Evolutionary conservation across 2,113 vertebrate species (phyloP), one percentile per base, ranked within the genome.

Genomic region (Antechinus stuartii): DNA sequence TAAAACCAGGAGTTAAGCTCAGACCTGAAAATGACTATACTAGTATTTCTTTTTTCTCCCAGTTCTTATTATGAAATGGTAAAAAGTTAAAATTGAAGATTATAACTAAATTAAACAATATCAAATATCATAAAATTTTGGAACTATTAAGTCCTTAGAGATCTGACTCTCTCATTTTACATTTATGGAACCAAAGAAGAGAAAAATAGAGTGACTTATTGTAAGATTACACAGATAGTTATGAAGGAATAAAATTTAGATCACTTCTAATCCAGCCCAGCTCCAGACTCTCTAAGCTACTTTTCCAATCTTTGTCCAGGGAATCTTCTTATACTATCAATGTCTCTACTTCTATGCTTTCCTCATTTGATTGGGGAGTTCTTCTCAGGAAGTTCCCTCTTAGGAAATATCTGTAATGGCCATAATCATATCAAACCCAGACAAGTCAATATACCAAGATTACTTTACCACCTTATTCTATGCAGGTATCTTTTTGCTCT

Each of bases 41-140:
- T 91, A 68, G 16, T 25, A 0, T 61, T 1, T 26, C n/a, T 91
- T n/a, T 76, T 76, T n/a, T 3, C 14, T 2, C 12, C 35, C 27
- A 49, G 50, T 92, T 54, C 92, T 95, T 93, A 27, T 89, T 93
- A 49, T 61, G 4, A 94, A 95, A 50, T 94, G 8, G 50, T 93
- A 5, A 94, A 94, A 23, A 90, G 54, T 52, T 26, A 22, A 7
- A 46, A 46, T 57, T 42, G 0, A 84, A 42, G 42, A 7, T 2
- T 84, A 42, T 84, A 84, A 84, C 68, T 84, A 84, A 8, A 23
- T 42, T 22, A 84, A 76, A 42, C 6, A 76, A 42, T 84, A 84
- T 42, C 6, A n/a, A 22, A 19, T 42, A 22, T 22, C n/a, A 84
- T 84, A 84, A 16, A 42, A 84, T 8, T 84, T 23, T 84, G 35